A percentile compares a stretch with the other conserved stretches of the same genome.
Conservation (phyloP, 1,140 invertebrate genomes). For the Paralvinella palmiformis region DNA sequence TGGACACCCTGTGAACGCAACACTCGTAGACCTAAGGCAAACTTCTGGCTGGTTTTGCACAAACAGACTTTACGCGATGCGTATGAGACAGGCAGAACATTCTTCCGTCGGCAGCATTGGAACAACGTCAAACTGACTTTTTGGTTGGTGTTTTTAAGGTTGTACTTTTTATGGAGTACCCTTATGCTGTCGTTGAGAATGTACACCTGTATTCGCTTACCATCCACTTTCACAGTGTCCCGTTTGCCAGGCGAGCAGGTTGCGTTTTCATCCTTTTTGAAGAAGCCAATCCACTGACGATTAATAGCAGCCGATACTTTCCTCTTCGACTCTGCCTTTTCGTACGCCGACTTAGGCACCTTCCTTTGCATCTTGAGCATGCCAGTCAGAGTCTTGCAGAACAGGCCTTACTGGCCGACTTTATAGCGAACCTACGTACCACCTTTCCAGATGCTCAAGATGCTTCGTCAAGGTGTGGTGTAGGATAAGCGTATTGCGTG, state of each 20-base stretch:
- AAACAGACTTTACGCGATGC: neutral
- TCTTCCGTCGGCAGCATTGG: neutral
- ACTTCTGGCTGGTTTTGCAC: neutral
- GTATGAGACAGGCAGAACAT: neutral
- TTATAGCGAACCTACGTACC: neutral
- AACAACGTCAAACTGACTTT: neutral
- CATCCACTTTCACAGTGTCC: constrained; percentile 1
- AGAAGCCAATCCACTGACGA: neutral
- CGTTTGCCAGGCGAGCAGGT: neutral
- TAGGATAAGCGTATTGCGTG: neutral
- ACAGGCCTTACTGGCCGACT: neutral
- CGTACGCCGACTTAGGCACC: neutral
- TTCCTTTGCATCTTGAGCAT: neutral
- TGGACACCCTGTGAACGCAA: too few species aligned
- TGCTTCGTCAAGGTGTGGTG: neutral
- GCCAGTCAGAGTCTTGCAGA: neutral
- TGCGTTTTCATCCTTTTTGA: neutral
- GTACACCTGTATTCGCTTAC: neutral
- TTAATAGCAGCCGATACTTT: neutral
- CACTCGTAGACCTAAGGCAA: neutral
- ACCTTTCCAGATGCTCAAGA: constrained; percentile 2
- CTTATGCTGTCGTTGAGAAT: neutral
- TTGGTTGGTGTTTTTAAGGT: neutral
- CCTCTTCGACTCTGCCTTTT: neutral
- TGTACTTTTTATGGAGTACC: neutral